Base-by-base conservation (phyloP, 2,797 vertebrate genomes). In the Melanitta fusca region DNA sequence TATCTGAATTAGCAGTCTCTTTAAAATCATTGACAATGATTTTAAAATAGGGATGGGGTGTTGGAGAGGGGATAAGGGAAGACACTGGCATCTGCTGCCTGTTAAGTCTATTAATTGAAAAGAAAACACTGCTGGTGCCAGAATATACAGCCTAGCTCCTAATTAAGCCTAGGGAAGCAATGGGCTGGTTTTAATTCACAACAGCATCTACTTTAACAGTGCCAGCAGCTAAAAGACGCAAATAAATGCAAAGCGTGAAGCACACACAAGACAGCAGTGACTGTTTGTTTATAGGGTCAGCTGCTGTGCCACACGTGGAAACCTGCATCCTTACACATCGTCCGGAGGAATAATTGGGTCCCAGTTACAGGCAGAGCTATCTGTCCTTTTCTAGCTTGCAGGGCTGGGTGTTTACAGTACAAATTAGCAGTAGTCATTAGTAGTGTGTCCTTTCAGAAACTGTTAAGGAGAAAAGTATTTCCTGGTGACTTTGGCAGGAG, bases 151-250 rank as follows among this genome's bases (percentile, higher is more conserved):
- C 70, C 85, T 87, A 95, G 94, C 93, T 97, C 80, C 95, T 97
- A 93, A 97, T 97, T 97, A 97, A 96, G 85, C 85, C 75, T 86
- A 34, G 66, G 85, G 90, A 97, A 96, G 95, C 92, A 95, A 71
- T 80, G 89, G 92, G 77, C 84, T 91, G 80, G 74, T 95, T 97
- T 97, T 97, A 97, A 97, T 96, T 96, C 96, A 96, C 91, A 96
- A 80, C 95, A 95, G 91, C 75, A 66, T 96, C 78, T 88, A 87
- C 84, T 65, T 74, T 94, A 94, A 87, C 94, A 80, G 87, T 95
- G 94, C 94, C 87, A 96, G 86, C 80, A 94, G 85, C 88, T 92
- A 79, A 94, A 96, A 94, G 88, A 68, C n/a, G 0, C 85, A 72
- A 95, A 85, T 78, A 90, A n/a, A 94, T 95, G 96, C 96, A 71